These are phyloP conservation scores for Enteromius paludinosus DNA, from an alignment of 2,797 vertebrate species.

Conservation along the genomic window DNA sequence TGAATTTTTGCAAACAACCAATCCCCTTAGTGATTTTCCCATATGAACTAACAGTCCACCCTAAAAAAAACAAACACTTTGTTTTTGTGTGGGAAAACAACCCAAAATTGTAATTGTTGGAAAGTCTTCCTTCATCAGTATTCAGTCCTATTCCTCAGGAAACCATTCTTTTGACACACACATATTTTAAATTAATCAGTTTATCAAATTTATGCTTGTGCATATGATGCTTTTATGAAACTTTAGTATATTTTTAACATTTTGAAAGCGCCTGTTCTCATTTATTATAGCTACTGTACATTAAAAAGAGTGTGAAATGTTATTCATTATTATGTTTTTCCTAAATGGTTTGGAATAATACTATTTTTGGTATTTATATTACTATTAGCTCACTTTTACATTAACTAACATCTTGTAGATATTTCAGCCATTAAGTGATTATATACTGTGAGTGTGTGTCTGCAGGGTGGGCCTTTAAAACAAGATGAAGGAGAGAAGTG, in stretches of 20 bases:
- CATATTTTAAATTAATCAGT: background rate
- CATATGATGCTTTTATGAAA: background rate
- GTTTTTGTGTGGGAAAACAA: background rate
- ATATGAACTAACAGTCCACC: background rate
- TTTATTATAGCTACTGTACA: background rate
- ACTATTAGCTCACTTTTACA: background rate
- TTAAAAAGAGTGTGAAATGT: background rate
- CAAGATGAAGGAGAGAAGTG: slow-evolving; percentile 57
- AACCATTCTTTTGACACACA: background rate
- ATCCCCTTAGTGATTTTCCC: background rate
- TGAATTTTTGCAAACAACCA: background rate
- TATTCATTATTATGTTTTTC: background rate
- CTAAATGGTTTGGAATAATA: background rate
- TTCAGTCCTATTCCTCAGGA: background rate
- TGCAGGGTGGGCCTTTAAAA: slow-evolving; percentile 62
- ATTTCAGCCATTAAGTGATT: background rate
- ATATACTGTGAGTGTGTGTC: background rate
- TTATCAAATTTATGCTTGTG: background rate
- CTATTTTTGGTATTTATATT: background rate
- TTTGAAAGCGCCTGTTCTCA: background rate
- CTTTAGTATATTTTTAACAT: background rate
- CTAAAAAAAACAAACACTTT: background rate
- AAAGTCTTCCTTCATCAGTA: background rate
- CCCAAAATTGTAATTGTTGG: background rate
- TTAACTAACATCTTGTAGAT: background rate